Base-by-base conservation (phyloP, 2,797 vertebrate species). In the Cirrhinus mrigala region DNA sequence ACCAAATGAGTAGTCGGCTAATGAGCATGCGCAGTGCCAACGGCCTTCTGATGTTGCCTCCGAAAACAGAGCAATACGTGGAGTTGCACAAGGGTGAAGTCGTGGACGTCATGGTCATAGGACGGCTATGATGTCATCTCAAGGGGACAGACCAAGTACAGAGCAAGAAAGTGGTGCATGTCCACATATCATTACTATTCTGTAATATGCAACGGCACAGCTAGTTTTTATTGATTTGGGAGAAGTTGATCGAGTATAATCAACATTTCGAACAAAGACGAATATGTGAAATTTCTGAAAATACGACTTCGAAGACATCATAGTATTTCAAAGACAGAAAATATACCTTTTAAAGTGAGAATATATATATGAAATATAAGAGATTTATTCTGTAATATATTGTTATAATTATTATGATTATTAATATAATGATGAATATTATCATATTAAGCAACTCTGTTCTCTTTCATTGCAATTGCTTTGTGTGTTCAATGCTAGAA, bases 11-110 rank as follows among this genome's bases (percentile, higher is more conserved):
- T 93, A 99, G 98, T 94, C 96, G 98, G 92, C 95, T 99, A 91
- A 99, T 98, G 98, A 99, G 98, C 89, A 99, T 99, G 98, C 97
- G 98, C 90, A 99, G 98, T 89, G 98, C 98, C 95, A 99, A 99
- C 83, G 98, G 98, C 88, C 96, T 99, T 94, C 94, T 99, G 95
- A 99, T 99, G 98, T 94, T 99, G 93, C 98, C 98, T 93, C 98
- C 98, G 91, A 99, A 99, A 95, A 99, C 98, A 92, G 98, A 99
- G 95, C 98, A 99, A 96, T 99, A 99, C 68, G 97, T 99, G 95
- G 98, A 99, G 90, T 97, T 99, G 92, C 98, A 97, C 93, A 99
- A 99, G 94, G 98, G 98, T 86, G 98, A 99, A 93, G 98, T 99
- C 82, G 98, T 99, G 90, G 98, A 99, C 29, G 98, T 99, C 95